phyloP scores from a whole-genome alignment of 2,113 vertebrate genomes.

The Turnix velox region DNA sequence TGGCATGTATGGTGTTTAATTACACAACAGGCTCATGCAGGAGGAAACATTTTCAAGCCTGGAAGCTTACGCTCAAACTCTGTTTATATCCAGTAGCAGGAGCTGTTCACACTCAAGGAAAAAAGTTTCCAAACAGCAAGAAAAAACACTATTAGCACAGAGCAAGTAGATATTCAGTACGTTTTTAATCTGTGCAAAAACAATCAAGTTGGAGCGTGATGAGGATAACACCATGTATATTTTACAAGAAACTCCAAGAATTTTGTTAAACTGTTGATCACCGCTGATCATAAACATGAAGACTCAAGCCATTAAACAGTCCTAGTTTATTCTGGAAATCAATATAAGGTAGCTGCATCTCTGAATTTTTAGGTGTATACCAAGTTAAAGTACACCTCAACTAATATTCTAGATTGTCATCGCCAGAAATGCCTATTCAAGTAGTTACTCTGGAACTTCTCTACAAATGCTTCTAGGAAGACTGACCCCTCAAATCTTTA shows the following conservation, averaged over 20 bases:
- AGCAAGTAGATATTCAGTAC: not conserved
- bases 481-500: not conserved
- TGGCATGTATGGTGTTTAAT: slow-evolving; percentile 31
- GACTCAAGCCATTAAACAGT: not conserved
- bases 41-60: slow-evolving; percentile 8
- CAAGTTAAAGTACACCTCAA: not conserved
- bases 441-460: not conserved
- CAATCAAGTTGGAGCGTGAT: not conserved
- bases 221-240: not conserved
- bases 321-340: not conserved
- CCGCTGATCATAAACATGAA: not conserved
- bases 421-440: not conserved
- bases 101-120: not conserved
- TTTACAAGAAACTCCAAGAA: not conserved
- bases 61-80: not conserved
- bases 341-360: not conserved
- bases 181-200: not conserved
- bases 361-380: not conserved
- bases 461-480: not conserved
- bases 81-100: not conserved
- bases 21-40: not conserved
- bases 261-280: not conserved
- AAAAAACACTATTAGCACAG: not conserved
- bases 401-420: not conserved
- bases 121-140: not conserved